These are phyloP conservation scores for Neoaliturus tenellus DNA, from an alignment of 2,888 invertebrate genomes.

Conservation along the genomic window DNA sequence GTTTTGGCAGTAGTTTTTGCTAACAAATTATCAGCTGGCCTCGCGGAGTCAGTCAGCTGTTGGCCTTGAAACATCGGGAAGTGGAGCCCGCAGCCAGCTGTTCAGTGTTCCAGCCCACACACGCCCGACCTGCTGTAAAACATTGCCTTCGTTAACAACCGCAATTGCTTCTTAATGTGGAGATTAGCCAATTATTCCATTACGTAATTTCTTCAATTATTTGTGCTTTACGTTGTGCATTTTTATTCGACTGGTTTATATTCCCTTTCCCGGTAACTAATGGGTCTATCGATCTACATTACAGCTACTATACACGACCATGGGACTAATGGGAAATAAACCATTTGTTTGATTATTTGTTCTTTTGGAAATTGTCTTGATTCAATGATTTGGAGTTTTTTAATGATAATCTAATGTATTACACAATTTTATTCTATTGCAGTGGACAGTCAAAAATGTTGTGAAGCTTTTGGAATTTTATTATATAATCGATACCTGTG, in stretches of 20 bases:
- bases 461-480: no score
- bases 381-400: no score
- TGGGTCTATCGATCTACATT: no score
- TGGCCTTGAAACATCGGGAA: constrained; percentile 38
- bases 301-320: no score
- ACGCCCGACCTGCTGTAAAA: constrained; percentile 5
- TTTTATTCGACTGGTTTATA: neutral
- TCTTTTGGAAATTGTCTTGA: no score
- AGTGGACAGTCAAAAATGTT: no score
- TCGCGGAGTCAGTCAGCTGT: constrained; percentile 25
- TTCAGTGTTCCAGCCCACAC: constrained; percentile 40
- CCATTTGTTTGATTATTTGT: no score
- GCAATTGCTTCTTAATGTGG: neutral
- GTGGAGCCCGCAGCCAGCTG: constrained; percentile 35
- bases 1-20: constrained; percentile 48
- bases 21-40: constrained; percentile 44
- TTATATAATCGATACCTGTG: no score
- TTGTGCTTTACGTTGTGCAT: neutral
- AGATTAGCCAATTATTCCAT: constrained; percentile 11
- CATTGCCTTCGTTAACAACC: constrained; percentile 15
- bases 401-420: no score
- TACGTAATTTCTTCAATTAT: neutral
- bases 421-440: no score
- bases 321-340: no score
- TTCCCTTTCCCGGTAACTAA: neutral